These are phyloP conservation scores for Anoplius nigerrimus DNA, from an alignment of 2,888 invertebrate species.

Conservation along the genomic window DNA sequence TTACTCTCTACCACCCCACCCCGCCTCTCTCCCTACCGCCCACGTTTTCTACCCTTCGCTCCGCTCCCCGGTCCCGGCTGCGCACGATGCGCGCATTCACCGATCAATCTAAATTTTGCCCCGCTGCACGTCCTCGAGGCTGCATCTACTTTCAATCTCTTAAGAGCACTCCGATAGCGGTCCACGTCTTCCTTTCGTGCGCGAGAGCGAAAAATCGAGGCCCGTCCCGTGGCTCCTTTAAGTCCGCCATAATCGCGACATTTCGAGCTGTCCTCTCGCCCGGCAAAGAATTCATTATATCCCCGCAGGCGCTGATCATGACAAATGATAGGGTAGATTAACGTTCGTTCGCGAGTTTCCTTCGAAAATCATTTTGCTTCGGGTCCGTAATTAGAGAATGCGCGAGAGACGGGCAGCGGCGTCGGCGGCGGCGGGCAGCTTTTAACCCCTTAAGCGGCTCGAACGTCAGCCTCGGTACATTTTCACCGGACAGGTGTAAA, in stretches of 20 bases:
- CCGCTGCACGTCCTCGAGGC: conserved; percentile 32
- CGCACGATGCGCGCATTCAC: background rate
- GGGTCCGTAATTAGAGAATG: background rate
- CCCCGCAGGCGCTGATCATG: background rate
- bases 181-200: background rate
- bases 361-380: no score
- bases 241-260: no score
- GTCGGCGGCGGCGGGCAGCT: no score
- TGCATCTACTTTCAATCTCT: conserved; percentile 41
- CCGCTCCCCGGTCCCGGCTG: conserved; percentile 1
- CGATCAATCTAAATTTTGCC: conserved; percentile 56
- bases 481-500: conserved; percentile 4
- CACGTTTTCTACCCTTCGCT: conserved; percentile 56
- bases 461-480: conserved; percentile 7
- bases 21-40: conserved; percentile 38
- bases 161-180: conserved; percentile 6
- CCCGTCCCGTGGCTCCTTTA: background rate
- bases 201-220: conserved; percentile 2
- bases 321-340: no score
- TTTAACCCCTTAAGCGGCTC: background rate
- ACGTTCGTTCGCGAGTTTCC: no score
- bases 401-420: background rate
- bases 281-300: conserved; percentile 1
- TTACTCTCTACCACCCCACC: conserved; percentile 52
- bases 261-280: background rate